Base-by-base conservation (phyloP, 2,888 invertebrate species). In the Tetranychus truncatus region DNA sequence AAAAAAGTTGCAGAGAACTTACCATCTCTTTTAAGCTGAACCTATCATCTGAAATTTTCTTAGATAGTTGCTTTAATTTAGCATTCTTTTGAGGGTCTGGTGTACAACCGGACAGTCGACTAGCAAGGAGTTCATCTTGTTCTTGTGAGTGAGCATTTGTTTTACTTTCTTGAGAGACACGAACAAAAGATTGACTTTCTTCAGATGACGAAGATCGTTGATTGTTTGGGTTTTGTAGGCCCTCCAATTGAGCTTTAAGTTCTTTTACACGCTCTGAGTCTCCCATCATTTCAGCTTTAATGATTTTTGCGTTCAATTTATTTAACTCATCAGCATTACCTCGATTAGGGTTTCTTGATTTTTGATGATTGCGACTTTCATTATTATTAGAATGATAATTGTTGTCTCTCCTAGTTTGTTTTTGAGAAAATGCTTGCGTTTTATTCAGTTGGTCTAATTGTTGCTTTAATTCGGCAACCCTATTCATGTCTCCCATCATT, bases 221-320 rank as follows among this genome's bases (percentile, higher is more conserved):
- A 34, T 71, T 21, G 20, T 6, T 71, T 9, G 66, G 15, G 6
- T 71, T 24, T 21, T 71, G 18, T 21, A 34, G 24, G 15, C 71
- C 71, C 5, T 34, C 34, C 15, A 55, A 55, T 55, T 55, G 55
- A 15, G 9, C 15, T 15, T 15, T 55, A 15, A 55, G 15, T 55
- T 55, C 55, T 0, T 83, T 81, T 0, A 89, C 89, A 75, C 89
- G 82, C 77, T 87, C 86, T 80, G 82, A 83, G 81, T 95, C 88
- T 21, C 94, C 95, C 86, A 93, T 87, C 80, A 99, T 88, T 86
- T 97, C 94, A 18, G 96, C 95, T 85, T 93, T 94, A 0, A 97
- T 85, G 78, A 95, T 87, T 84, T 90, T 92, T 2, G 95, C 93
- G 67, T 89, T 92, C 69, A 97, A 82, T 80, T 89, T 88, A 84